These are phyloP conservation scores for Hypolimnas misippus DNA, from an alignment of 2,888 invertebrate genomes.

Conservation along the genomic window DNA sequence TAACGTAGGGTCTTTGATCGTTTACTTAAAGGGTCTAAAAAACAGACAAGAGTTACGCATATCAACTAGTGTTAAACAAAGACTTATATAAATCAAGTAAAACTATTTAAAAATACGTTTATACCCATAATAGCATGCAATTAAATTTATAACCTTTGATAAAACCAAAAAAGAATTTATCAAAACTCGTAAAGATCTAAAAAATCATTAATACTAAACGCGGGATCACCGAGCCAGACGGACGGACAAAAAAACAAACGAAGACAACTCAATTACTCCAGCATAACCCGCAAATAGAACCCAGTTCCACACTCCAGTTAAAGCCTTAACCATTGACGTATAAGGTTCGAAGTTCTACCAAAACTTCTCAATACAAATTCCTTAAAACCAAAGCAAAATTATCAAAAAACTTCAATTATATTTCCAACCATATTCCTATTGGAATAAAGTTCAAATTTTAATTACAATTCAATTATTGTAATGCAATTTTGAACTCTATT, in stretches of 20 bases:
- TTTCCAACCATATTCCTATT: constrained; percentile 5
- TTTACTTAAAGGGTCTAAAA: too few relatives aligned
- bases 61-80: not conserved
- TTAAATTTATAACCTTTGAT: constrained; percentile 33
- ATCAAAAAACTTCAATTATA: constrained; percentile 10
- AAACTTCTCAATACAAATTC: constrained; percentile 14
- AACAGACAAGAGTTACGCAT: too few relatives aligned
- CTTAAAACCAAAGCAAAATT: constrained; percentile 27
- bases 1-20: too few relatives aligned
- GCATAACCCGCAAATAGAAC: constrained; percentile 65
- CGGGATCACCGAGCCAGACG: constrained; percentile 34
- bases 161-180: constrained; percentile 28
- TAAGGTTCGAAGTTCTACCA: constrained; percentile 42
- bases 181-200: constrained; percentile 36
- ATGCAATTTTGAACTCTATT: constrained; percentile 24
- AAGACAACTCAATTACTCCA: constrained; percentile 80
- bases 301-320: constrained; percentile 44
- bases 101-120: not conserved
- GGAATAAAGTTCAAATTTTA: constrained; percentile 22
- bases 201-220: constrained; percentile 46
- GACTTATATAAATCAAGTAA: too few relatives aligned
- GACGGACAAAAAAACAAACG: constrained; percentile 52
- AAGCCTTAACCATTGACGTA: constrained; percentile 35
- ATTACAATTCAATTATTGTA: not conserved
- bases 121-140: constrained; percentile 21